Percentiles rank a stretch among this genome's conserved stretches.
These are phyloP conservation scores for Blastomussa wellsi DNA, from an alignment of 92 coral and sea anemone species.

Conservation along the genomic window DNA sequence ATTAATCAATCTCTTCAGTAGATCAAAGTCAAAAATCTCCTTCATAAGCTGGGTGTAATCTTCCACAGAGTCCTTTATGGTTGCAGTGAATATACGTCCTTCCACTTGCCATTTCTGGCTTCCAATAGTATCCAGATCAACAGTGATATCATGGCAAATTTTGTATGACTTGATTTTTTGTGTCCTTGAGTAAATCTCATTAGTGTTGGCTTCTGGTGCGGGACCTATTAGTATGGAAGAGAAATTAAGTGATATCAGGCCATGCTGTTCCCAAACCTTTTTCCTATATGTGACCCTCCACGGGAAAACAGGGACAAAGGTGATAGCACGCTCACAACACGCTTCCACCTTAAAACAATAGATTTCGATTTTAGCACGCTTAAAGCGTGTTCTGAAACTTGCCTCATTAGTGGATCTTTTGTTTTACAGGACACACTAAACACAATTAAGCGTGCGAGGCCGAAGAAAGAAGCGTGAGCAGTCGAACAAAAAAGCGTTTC, in stretches of 20 bases:
- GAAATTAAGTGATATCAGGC: background rate
- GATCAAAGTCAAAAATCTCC: slow-evolving; percentile 89
- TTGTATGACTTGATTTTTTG: slow-evolving; percentile 77
- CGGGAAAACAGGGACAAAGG: no score
- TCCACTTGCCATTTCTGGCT: slow-evolving; percentile 85
- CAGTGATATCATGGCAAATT: slow-evolving; percentile 70
- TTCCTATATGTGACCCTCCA: no score
- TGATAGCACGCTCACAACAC: no score
- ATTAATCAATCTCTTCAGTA: slow-evolving; percentile 67
- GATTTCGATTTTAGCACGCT: no score
- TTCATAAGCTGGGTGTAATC: slow-evolving; percentile 89
- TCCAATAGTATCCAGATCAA: slow-evolving; percentile 72
- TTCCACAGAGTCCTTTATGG: slow-evolving; percentile 82
- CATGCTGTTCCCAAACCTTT: background rate
- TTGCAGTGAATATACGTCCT: slow-evolving; percentile 77
- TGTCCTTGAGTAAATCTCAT: slow-evolving; percentile 73
- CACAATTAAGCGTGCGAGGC: no score
- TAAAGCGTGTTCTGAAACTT: no score
- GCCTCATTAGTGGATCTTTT: no score
- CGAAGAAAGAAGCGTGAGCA: no score
- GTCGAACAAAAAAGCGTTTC: no score
- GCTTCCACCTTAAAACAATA: no score
- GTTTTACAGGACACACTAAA: no score
- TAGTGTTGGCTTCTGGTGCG: slow-evolving; percentile 92
- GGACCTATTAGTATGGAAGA: slow-evolving; percentile 66